These are phyloP conservation scores for Pandion haliaetus DNA, from an alignment of 2,113 vertebrate species.

Conservation along the genomic window DNA sequence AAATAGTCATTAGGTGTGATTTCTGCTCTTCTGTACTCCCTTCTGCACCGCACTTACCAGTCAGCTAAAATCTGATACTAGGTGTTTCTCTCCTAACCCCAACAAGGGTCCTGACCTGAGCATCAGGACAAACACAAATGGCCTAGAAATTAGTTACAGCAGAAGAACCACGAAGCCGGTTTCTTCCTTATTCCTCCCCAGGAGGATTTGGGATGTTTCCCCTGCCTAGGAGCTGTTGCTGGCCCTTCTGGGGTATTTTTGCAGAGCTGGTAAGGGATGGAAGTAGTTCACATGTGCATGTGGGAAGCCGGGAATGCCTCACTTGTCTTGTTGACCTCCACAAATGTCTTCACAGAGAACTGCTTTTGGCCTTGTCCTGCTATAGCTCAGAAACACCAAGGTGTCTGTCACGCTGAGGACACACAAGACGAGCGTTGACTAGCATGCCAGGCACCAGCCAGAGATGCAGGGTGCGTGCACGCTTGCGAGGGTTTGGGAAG, in stretches of 20 bases:
- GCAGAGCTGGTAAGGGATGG: neutral
- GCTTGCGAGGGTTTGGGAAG: neutral
- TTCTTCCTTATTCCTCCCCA: neutral
- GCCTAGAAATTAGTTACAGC: neutral
- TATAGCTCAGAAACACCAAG: neutral
- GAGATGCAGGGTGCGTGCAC: neutral
- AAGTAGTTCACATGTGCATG: neutral
- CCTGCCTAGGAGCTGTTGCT: neutral
- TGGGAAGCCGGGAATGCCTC: neutral
- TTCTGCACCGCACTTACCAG: neutral
- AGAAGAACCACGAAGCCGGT: neutral
- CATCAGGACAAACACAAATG: neutral
- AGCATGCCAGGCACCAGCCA: neutral
- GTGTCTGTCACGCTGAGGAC: neutral
- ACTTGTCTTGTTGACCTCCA: neutral
- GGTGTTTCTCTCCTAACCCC: neutral
- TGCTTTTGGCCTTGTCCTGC: neutral
- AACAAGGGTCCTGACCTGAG: neutral
- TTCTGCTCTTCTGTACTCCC: neutral
- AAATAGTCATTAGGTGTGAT: neutral
- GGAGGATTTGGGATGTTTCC: neutral
- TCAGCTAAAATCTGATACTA: neutral
- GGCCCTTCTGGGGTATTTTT: neutral
- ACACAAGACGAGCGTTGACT: fast-evolving
- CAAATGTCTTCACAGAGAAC: neutral